These are phyloP conservation scores for Galeopterus variegatus DNA, from an alignment of 2,113 vertebrate species.

Conservation along the genomic window DNA sequence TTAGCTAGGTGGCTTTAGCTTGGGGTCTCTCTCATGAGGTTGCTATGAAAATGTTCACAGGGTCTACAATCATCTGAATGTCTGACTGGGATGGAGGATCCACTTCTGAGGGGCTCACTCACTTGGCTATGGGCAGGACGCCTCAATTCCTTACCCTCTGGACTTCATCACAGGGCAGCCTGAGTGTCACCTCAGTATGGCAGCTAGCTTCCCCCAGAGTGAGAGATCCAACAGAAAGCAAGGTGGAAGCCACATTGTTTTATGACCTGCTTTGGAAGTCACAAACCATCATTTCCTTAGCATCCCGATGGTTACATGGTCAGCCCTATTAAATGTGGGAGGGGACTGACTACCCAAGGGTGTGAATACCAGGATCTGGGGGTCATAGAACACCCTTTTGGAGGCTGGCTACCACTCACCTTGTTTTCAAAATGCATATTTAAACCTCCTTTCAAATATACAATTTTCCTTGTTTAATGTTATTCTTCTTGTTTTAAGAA, in stretches of 20 bases:
- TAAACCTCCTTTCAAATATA: conserved; percentile 1
- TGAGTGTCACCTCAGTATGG: not conserved
- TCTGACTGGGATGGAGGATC: not conserved
- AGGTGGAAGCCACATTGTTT: not conserved
- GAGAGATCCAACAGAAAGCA: not conserved
- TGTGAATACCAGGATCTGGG: not conserved
- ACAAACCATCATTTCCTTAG: not conserved
- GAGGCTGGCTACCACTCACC: not conserved
- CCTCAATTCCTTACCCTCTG: not conserved
- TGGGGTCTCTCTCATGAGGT: not conserved
- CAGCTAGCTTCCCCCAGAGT: not conserved
- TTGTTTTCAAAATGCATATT: not conserved
- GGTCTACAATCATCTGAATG: not conserved
- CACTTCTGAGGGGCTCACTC: not conserved
- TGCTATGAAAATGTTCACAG: not conserved
- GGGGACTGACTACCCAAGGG: not conserved
- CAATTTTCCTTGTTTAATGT: not conserved
- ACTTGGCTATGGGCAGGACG: not conserved
- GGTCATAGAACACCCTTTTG: not conserved
- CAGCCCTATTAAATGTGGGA: not conserved
- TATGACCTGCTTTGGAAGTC: not conserved
- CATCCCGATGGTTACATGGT: not conserved
- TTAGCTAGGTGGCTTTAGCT: not conserved
- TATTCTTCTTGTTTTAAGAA: not conserved
- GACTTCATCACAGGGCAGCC: not conserved